phyloP scores from a whole-genome alignment of 2,888 invertebrate species.

The Hydriomena furcata region DNA sequence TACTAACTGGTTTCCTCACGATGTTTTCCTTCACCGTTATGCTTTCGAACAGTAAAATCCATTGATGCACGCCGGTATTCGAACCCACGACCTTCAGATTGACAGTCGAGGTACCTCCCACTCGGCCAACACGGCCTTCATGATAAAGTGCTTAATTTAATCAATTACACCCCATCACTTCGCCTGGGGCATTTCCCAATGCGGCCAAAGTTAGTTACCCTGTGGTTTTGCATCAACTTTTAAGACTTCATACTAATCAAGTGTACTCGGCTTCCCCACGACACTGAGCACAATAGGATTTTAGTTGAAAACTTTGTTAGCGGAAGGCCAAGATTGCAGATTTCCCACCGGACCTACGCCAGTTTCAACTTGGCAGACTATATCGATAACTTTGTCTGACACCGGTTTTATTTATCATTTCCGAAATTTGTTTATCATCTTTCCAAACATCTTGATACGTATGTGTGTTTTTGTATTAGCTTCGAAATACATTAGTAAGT shows the following conservation, averaged over 20 bases:
- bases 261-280: conserved; percentile 61
- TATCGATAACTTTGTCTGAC: conserved; percentile 76
- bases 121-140: too few species aligned
- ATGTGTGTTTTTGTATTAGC: too few species aligned
- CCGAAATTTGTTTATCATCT: conserved; percentile 12
- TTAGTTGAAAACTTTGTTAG: conserved; percentile 82
- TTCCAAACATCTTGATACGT: too few species aligned
- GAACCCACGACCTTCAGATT: too few species aligned
- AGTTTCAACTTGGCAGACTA: conserved; percentile 76
- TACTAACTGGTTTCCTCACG: too few species aligned
- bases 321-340: conserved; percentile 78
- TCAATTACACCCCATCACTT: conserved; percentile 7
- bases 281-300: conserved; percentile 77
- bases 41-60: too few species aligned
- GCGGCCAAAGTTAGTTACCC: conserved; percentile 27
- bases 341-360: conserved; percentile 76
- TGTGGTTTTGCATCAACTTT: conserved; percentile 44
- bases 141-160: neutral
- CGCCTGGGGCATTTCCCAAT: conserved; percentile 12
- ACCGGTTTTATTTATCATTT: conserved; percentile 58
- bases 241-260: conserved; percentile 63
- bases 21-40: too few species aligned
- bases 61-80: too few species aligned
- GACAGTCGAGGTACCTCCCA: too few species aligned
- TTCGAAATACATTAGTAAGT: too few species aligned